Evolutionary conservation across 2,113 vertebrate species (phyloP).

Genomic region (Smithornis capensis): DNA sequence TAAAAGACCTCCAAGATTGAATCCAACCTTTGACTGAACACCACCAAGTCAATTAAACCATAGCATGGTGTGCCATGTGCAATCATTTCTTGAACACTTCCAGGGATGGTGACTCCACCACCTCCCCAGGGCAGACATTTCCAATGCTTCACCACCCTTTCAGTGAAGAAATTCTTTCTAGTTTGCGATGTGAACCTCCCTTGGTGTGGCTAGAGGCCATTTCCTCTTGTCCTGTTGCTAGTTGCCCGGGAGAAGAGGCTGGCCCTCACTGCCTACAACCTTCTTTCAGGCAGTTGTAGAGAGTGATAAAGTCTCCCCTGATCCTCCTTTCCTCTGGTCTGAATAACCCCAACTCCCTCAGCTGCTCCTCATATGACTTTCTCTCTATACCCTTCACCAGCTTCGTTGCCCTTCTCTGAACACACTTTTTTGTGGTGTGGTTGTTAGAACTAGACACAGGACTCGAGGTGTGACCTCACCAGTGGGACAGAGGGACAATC

Average conservation of each 20-base stretch:
- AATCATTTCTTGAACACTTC: not conserved
- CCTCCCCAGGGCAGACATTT: not conserved
- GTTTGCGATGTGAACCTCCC: not conserved
- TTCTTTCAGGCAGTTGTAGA: not conserved
- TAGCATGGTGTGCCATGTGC: not conserved
- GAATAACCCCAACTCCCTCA: not conserved
- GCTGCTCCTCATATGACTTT: not conserved
- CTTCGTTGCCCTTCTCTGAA: not conserved
- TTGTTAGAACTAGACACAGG: not conserved
- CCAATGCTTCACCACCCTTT: not conserved
- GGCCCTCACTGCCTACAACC: no score
- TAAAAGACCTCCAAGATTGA: not conserved
- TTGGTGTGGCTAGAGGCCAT: not conserved
- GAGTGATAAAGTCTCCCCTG: not conserved
- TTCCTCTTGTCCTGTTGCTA: not conserved
- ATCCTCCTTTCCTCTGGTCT: not conserved
- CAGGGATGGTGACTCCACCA: not conserved
- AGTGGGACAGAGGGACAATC: not conserved
- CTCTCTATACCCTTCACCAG: not conserved
- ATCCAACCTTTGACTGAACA: not conserved
- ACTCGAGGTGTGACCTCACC: not conserved
- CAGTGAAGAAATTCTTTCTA: not conserved
- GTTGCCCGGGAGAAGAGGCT: not conserved
- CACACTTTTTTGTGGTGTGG: not conserved
- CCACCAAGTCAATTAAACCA: accelerated